These are phyloP conservation scores for Rynchops niger DNA, from an alignment of 2,113 vertebrate genomes.

Conservation along the genomic window DNA sequence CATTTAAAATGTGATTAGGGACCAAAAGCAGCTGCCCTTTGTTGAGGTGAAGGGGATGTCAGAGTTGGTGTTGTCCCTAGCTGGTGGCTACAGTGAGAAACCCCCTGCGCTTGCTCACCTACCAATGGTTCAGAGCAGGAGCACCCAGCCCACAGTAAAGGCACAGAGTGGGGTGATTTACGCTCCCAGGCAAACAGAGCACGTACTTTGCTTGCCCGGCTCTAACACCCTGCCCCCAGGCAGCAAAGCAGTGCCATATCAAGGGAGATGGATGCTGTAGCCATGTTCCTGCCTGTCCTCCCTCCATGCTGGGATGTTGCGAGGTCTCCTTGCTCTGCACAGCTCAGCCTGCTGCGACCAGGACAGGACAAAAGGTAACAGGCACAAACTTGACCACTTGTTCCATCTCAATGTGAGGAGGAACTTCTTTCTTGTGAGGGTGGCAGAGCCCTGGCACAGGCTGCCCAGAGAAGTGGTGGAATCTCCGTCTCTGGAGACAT, in stretches of 20 bases:
- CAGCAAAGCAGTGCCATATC: background rate
- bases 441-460: too few species aligned
- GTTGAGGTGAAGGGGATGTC: too few species aligned
- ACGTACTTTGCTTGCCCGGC: fast-evolving
- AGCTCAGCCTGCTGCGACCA: background rate
- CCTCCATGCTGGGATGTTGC: fast-evolving
- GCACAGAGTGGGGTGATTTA: background rate
- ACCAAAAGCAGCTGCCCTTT: background rate
- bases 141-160: background rate
- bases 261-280: background rate
- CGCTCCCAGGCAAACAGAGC: background rate
- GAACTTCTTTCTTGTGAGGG: too few species aligned
- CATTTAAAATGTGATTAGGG: background rate
- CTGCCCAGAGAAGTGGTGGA: too few species aligned
- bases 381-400: too few species aligned
- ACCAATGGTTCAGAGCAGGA: background rate
- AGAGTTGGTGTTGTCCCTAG: background rate
- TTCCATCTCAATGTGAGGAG: too few species aligned
- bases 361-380: too few species aligned
- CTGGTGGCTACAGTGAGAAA: background rate
- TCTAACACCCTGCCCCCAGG: fast-evolving
- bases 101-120: background rate
- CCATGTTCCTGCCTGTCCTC: background rate
- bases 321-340: too few species aligned
- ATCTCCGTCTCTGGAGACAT: too few species aligned